Evolutionary conservation across 2,888 invertebrate species (phyloP), one percentile per base, ranked within the genome.

Genomic region (Drosophila kanekoi): DNA sequence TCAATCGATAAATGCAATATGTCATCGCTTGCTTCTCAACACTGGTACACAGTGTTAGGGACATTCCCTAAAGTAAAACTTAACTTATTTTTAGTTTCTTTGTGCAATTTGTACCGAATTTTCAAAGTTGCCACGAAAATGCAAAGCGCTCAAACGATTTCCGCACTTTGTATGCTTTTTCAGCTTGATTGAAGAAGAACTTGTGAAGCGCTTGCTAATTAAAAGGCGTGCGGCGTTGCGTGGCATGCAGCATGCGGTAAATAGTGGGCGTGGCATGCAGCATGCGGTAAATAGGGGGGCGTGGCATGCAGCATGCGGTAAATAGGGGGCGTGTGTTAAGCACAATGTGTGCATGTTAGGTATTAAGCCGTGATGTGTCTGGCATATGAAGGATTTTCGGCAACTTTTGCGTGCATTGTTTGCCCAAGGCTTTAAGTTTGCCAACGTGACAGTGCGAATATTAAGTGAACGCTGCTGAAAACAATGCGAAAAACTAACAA

Each of bases 401-500:
- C 56, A 57, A 47, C 40, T 61, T 68, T 61, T 18, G 32, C 18
- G 11, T 18, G 37, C 33, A 38, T 44, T 40, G 49, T 51, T 49
- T 54, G 32, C 47, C 28, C 14, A 62, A 28, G 53, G 57, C 65
- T 57, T 71, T 43, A 66, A 61, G 61, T 66, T 66, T 66, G 37
- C 40, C 58, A 66, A 44, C 66, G 44, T 61, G 57, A 70, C 74
- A 63, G 37, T 51, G 74, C 59, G 58, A 54, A 69, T 62, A 62
- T 68, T 41, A 63, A 69, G 62, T 47, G 62, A 20, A 23, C 43
- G 43, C 49, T 56, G 33, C 28, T 6, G 20, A 32, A 66, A 68
- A 68, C 62, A 70, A 72, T 74, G 61, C 38, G 47, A 32, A 70
- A 70, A 73, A 70, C 77, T 59, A 72, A 69, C 74, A 70, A 64